Percentiles rank a stretch among this genome's conserved stretches.
Evolutionary conservation across 2,888 invertebrate species (phyloP).

Genomic region (Drosophila flavopinicola): DNA sequence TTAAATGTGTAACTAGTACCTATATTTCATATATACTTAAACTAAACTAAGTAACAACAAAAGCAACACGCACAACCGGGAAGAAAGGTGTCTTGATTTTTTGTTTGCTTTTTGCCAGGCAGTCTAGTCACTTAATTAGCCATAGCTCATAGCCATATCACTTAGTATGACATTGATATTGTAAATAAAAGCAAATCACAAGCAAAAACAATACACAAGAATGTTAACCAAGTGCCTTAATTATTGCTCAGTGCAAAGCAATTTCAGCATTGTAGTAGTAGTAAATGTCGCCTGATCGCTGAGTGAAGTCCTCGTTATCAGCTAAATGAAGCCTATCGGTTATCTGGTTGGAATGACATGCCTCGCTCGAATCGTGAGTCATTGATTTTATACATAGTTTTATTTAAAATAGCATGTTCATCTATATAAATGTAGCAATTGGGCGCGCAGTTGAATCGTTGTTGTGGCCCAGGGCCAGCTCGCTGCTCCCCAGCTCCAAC

Average conservation of each 20-base stretch:
- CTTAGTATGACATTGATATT: constrained; percentile 53
- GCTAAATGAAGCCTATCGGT: neutral
- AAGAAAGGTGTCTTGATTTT: neutral
- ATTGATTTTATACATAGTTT: constrained; percentile 71
- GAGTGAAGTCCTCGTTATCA: constrained; percentile 46
- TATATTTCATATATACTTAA: constrained; percentile 9
- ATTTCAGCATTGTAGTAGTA: constrained; percentile 27
- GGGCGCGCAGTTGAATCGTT: constrained; percentile 33
- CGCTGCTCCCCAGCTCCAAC: neutral
- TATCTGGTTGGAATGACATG: constrained; percentile 25
- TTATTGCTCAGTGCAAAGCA: constrained; percentile 45
- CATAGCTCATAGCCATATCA: constrained; percentile 42
- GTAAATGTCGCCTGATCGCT: constrained; percentile 65
- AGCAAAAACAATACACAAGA: neutral
- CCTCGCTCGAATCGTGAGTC: too few species aligned
- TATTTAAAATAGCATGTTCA: constrained; percentile 77
- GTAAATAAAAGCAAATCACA: constrained; percentile 39
- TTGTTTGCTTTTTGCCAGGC: too few species aligned
- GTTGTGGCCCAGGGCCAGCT: constrained; percentile 41
- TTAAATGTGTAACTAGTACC: constrained; percentile 30
- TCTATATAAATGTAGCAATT: constrained; percentile 63
- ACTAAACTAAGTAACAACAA: neutral
- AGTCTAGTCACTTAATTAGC: constrained; percentile 68
- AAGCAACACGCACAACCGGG: neutral
- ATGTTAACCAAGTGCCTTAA: constrained; percentile 9